Conservation (phyloP, 2,888 invertebrate species). For the Aromia moschata region DNA sequence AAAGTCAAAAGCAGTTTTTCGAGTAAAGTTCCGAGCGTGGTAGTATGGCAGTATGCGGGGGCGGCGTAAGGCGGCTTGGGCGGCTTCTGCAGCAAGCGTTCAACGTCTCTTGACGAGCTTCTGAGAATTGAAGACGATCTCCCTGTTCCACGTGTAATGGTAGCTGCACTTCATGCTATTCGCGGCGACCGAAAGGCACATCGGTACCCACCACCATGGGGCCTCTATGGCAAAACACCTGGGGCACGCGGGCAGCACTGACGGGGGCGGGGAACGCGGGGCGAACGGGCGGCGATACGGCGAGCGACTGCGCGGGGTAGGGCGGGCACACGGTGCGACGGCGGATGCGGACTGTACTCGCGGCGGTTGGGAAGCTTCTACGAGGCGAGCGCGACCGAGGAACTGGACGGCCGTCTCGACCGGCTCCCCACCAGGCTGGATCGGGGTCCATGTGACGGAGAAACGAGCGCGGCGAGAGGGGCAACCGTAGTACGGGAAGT, state of each 20-base stretch:
- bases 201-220: slow-evolving; percentile 59
- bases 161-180: slow-evolving; percentile 80
- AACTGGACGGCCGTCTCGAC: slow-evolving; percentile 34
- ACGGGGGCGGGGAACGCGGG: slow-evolving; percentile 49
- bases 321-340: slow-evolving; percentile 7
- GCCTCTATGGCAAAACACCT: slow-evolving; percentile 23
- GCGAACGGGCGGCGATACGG: background rate
- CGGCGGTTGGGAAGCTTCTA: background rate
- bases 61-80: slow-evolving; percentile 46
- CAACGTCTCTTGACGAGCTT: slow-evolving; percentile 94
- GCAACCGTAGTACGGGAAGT: background rate
- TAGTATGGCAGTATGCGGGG: slow-evolving; percentile 33
- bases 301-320: background rate
- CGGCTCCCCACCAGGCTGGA: slow-evolving; percentile 31
- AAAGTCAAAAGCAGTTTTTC: slow-evolving; percentile 40
- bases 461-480: too few species aligned
- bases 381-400: background rate
- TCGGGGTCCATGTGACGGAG: slow-evolving; percentile 37
- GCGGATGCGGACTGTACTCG: background rate
- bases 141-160: slow-evolving; percentile 91
- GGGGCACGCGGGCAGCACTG: too few species aligned
- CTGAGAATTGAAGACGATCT: slow-evolving; percentile 92
- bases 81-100: slow-evolving; percentile 54
- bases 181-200: slow-evolving; percentile 55
- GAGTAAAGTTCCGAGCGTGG: slow-evolving; percentile 19